These are phyloP conservation scores for Hirtodrosophila trivittata DNA, from an alignment of 2,888 invertebrate species.

Conservation along the genomic window DNA sequence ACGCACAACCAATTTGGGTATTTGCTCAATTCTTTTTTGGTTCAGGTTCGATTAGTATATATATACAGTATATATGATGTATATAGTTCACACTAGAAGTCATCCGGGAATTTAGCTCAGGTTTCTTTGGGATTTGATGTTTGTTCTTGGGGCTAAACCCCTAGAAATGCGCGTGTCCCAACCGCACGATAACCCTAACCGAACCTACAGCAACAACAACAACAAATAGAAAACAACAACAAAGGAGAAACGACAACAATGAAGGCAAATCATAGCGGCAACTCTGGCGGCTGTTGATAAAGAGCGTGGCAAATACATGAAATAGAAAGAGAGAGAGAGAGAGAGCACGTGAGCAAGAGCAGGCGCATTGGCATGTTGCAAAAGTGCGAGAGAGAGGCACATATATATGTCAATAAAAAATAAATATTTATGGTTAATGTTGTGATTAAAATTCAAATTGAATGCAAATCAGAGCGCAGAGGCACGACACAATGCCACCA, in stretches of 20 bases:
- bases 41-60: no score
- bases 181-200: constrained; percentile 39
- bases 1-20: not conserved
- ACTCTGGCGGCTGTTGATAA: constrained; percentile 11
- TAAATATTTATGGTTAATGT: constrained; percentile 70
- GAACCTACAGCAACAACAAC: constrained; percentile 5
- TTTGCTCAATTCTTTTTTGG: constrained; percentile 3
- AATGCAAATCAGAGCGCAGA: constrained; percentile 71
- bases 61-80: no score
- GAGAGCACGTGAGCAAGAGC: not conserved
- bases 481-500: constrained; percentile 33
- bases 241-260: constrained; percentile 30
- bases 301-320: constrained; percentile 11
- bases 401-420: constrained; percentile 42
- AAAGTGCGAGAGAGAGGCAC: no score
- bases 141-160: constrained; percentile 44
- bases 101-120: no score
- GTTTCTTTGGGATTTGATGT: no score
- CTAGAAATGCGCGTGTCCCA: constrained; percentile 58
- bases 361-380: no score
- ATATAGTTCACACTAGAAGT: no score
- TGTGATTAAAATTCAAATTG: constrained; percentile 75
- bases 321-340: not conserved
- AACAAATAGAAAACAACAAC: constrained; percentile 16
- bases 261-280: constrained; percentile 52